Evolutionary conservation across 1,140 invertebrate genomes (phyloP).

Genomic region (Platorchestia sp.): DNA sequence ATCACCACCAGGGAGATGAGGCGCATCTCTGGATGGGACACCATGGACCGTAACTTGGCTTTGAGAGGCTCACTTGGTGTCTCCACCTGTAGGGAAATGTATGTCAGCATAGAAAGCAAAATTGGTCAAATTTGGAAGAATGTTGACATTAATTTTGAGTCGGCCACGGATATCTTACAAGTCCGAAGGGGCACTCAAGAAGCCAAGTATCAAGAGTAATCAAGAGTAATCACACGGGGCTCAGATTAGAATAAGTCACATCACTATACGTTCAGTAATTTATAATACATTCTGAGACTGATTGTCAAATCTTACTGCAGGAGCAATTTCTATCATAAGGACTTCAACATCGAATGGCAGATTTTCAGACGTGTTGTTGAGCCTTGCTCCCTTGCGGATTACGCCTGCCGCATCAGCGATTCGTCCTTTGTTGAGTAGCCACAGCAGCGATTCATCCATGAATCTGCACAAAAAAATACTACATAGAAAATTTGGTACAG

Average conservation of each 20-base stretch:
- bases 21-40: background rate
- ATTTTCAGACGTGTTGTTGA: background rate
- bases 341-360: background rate
- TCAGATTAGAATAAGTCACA: too few relatives aligned
- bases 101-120: too few relatives aligned
- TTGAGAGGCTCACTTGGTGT: background rate
- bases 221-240: too few relatives aligned
- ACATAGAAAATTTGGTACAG: too few relatives aligned
- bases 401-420: background rate
- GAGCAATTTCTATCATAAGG: background rate
- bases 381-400: background rate
- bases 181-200: too few relatives aligned
- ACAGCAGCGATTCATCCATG: background rate
- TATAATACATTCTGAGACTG: too few relatives aligned
- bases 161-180: too few relatives aligned
- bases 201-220: too few relatives aligned
- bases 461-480: too few relatives aligned
- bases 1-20: background rate
- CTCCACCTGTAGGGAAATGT: background rate
- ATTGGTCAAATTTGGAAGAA: too few relatives aligned
- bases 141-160: too few relatives aligned
- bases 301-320: background rate
- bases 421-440: background rate
- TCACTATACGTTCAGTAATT: too few relatives aligned
- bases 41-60: background rate